Evolutionary conservation across 2,888 invertebrate genomes (phyloP).

Genomic region (Apomyelois bistriatella): DNA sequence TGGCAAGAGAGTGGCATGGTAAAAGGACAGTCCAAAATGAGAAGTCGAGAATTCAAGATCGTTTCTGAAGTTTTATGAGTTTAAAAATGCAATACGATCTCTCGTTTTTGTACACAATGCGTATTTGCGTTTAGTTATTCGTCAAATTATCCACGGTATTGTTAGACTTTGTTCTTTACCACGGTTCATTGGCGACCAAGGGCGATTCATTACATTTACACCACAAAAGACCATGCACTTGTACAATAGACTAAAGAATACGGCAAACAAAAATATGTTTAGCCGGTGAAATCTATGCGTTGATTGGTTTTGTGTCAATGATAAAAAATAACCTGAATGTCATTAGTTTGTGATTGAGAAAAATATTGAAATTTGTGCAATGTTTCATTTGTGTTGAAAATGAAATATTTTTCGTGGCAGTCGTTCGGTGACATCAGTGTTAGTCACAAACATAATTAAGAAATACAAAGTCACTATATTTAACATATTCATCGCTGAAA

Average conservation of each 20-base stretch:
- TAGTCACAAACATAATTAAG: no score
- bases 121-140: constrained; percentile 1
- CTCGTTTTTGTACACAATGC: neutral
- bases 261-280: constrained; percentile 6
- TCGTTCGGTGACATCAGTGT: no score
- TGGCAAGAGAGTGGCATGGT: no score
- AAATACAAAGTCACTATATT: no score
- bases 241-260: neutral
- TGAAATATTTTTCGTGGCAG: no score
- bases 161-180: neutral
- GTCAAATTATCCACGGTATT: constrained; percentile 1
- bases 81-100: no score
- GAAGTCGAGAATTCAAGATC: no score
- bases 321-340: neutral
- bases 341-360: neutral
- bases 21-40: no score
- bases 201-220: neutral
- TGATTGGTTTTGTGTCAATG: neutral
- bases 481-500: no score
- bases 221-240: constrained; percentile 2
- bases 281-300: neutral
- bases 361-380: neutral
- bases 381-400: no score
- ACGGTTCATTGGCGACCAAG: constrained; percentile 6
- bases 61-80: no score